Percentiles rank a stretch among this genome's conserved stretches.
These are phyloP conservation scores for Vimba vimba DNA, from an alignment of 2,113 vertebrate genomes.

Conservation along the genomic window DNA sequence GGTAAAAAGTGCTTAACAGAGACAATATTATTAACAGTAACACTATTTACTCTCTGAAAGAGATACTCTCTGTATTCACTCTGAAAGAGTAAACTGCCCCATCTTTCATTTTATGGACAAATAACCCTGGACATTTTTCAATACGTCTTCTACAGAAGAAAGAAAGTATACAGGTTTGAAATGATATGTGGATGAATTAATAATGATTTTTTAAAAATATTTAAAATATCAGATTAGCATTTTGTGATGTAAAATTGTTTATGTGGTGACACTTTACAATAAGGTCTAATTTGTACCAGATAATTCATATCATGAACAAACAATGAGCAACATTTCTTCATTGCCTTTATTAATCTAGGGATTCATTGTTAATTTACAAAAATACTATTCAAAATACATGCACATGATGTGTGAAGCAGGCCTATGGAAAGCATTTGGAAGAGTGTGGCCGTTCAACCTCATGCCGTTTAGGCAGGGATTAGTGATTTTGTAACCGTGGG, in stretches of 20 bases:
- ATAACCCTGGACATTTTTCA: neutral
- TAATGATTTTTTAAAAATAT: neutral
- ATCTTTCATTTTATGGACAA: neutral
- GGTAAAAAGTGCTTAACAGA: slow-evolving; percentile 32
- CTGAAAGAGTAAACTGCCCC: neutral
- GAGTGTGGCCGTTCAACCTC: slow-evolving; percentile 5
- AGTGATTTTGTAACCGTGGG: slow-evolving; percentile 18
- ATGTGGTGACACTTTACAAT: neutral
- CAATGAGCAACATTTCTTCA: neutral
- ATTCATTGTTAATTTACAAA: neutral
- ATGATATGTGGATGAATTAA: neutral
- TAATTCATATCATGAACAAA: neutral
- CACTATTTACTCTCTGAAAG: slow-evolving; percentile 33
- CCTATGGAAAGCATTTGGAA: neutral
- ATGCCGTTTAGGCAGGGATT: slow-evolving; percentile 9
- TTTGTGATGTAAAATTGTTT: neutral
- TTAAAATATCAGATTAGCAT: neutral
- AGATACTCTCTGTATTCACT: slow-evolving; percentile 26
- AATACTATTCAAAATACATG: neutral
- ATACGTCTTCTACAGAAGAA: neutral
- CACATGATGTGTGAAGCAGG: neutral
- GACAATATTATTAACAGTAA: slow-evolving; percentile 28
- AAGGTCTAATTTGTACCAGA: neutral
- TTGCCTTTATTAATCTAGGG: neutral
- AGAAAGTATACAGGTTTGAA: neutral